Base-by-base conservation (phyloP, 2,113 vertebrate genomes). In the Pseudorectes ferrugineus region DNA sequence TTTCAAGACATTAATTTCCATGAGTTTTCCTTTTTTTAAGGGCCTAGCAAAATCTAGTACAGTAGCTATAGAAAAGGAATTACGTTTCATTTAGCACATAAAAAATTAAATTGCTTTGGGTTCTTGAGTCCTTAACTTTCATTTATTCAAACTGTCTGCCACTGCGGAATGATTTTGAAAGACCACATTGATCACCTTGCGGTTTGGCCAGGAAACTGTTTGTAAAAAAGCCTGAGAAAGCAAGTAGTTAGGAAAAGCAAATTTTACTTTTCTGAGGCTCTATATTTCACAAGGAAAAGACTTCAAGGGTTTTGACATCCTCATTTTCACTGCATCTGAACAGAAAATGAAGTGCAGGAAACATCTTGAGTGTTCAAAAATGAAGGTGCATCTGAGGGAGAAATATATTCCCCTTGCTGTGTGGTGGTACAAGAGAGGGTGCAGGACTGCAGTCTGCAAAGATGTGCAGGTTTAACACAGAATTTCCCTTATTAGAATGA, bases 111-210 rank as follows among this genome's bases (percentile, higher is more conserved):
- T 63, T 5, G 5, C 26, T 66, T 76, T 54, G 35, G 18, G 51
- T 89, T 86, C 75, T 66, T n/a, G 31, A 75, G 25, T 84, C 57
- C 67, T 94, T 82, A 82, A 80, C 63, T 92, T 93, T 80, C 73
- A 91, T 90, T 92, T 94, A 91, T 94, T 81, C 75, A 92, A 85
- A 63, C 83, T 91, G 49, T 66, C 67, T 96, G 40, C 59, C 42
- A 55, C 15, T 92, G 88, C 89, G 91, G 48, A 93, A 86, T 78
- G 72, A 48, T 82, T 79, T 74, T 82, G 43, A 88, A 88, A 89
- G 82, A 58, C 45, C 16, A 15, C 70, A 89, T 93, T 89, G 85
- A 92, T 95, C 77, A 92, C 82, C 55, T 49, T 66, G 66, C 25
- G 14, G 20, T 94, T 87, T 79, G 62, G 52, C 38, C 65, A 88